These are phyloP conservation scores for Sebastes nivosus DNA, from an alignment of 2,797 vertebrate species.

Conservation along the genomic window DNA sequence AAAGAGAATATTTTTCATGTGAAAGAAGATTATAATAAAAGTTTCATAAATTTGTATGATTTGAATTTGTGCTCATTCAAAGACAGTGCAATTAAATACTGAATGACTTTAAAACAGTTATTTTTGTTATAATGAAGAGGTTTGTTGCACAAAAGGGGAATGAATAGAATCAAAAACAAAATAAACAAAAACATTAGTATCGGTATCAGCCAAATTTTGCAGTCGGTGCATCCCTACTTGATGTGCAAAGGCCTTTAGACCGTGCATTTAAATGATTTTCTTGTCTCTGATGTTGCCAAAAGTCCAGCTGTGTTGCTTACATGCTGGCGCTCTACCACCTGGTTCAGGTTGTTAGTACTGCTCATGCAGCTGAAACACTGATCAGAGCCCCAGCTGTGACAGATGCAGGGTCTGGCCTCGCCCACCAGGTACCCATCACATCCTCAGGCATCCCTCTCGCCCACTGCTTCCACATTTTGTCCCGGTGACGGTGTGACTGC, in stretches of 20 bases:
- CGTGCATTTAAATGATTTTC: constrained; percentile 1
- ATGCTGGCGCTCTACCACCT: constrained; percentile 3
- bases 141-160: too few species aligned
- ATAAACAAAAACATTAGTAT: too few species aligned
- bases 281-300: background rate
- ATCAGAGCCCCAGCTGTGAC: constrained; percentile 42
- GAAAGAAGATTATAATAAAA: too few species aligned
- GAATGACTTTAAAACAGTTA: too few species aligned
- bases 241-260: background rate
- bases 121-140: too few species aligned
- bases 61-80: too few species aligned
- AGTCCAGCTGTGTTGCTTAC: constrained; percentile 33
- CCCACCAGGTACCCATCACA: constrained; percentile 33
- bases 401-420: constrained; percentile 15
- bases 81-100: too few species aligned
- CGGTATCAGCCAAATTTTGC: too few species aligned
- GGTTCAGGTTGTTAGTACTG: constrained; percentile 23
- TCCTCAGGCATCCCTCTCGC: constrained; percentile 7
- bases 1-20: too few species aligned
- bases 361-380: constrained; percentile 21
- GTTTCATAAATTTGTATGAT: too few species aligned
- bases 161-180: too few species aligned
- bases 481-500: background rate
- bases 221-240: too few species aligned
- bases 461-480: background rate